Percentiles rank a stretch among this genome's conserved stretches.
Evolutionary conservation across 2,888 invertebrate genomes (phyloP).

Genomic region (Agonum fuliginosum): DNA sequence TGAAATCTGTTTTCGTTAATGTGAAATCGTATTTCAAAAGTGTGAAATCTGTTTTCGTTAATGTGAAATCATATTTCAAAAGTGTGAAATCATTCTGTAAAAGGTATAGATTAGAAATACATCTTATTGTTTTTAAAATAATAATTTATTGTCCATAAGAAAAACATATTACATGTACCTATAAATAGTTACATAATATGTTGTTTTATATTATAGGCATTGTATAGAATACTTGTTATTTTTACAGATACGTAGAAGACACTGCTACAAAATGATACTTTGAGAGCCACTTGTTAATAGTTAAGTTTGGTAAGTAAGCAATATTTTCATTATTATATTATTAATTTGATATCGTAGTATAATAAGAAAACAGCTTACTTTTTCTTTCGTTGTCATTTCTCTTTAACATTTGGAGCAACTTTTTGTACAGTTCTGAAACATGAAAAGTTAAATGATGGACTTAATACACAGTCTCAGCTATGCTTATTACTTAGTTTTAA

Average conservation of each 20-base stretch:
- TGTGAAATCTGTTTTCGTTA: no score
- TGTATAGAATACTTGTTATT: not conserved
- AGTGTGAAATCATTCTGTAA: no score
- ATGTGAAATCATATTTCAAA: no score
- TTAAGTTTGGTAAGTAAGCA: not conserved
- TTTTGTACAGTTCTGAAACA: constrained; percentile 36
- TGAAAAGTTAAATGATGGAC: not conserved
- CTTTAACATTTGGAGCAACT: not conserved
- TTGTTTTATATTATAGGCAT: constrained; percentile 25
- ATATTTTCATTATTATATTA: no score
- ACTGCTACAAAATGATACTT: not conserved
- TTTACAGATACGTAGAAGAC: not conserved
- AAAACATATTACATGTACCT: constrained; percentile 41
- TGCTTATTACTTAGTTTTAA: constrained; percentile 68
- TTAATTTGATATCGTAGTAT: no score
- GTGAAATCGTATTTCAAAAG: no score
- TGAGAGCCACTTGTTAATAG: not conserved
- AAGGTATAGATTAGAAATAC: constrained; percentile 13
- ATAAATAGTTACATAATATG: constrained; percentile 37
- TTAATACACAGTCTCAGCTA: not conserved
- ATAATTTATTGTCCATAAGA: constrained; percentile 33
- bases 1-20: no score
- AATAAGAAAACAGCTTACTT: no score
- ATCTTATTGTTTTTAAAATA: not conserved
- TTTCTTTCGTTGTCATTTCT: constrained; percentile 7